Evolutionary conservation across 2,888 invertebrate genomes (phyloP).

Genomic region (Pollenia amentaria): DNA sequence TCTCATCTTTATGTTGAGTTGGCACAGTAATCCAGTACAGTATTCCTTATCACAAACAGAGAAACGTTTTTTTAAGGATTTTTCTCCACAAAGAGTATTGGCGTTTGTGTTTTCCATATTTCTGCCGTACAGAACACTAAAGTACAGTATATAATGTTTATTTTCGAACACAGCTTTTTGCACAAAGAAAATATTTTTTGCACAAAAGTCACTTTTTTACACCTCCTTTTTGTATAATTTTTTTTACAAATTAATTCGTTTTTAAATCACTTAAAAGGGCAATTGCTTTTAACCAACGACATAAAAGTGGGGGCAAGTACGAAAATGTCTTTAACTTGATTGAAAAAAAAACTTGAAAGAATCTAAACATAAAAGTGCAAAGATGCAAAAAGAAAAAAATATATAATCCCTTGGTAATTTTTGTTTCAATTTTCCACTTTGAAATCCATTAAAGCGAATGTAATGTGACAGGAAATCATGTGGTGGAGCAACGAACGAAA

Average conservation of each 20-base stretch:
- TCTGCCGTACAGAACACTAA: too few relatives aligned
- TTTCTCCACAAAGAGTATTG: too few relatives aligned
- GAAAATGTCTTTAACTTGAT: constrained; percentile 38
- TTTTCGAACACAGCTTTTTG: too few relatives aligned
- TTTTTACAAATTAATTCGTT: background rate
- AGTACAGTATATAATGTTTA: too few relatives aligned
- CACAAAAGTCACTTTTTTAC: too few relatives aligned
- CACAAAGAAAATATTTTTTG: too few relatives aligned
- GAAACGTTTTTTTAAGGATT: too few relatives aligned
- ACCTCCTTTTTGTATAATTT: background rate
- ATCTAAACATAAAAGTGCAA: constrained; percentile 61
- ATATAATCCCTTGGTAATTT: constrained; percentile 31
- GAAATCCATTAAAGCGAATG: constrained; percentile 70
- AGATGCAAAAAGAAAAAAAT: constrained; percentile 18
- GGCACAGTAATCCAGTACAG: too few relatives aligned
- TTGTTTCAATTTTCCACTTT: constrained; percentile 53
- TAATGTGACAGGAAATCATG: constrained; percentile 74
- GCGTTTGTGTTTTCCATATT: too few relatives aligned
- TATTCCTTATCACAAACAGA: too few relatives aligned
- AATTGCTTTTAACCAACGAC: constrained; percentile 18
- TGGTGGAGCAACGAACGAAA: constrained; percentile 50
- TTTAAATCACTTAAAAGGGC: constrained; percentile 61
- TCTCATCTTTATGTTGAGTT: too few relatives aligned
- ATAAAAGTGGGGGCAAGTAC: background rate
- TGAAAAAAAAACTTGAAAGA: constrained; percentile 46